Conservation (phyloP, 2,888 invertebrate genomes). For the Cenopis cana region DNA sequence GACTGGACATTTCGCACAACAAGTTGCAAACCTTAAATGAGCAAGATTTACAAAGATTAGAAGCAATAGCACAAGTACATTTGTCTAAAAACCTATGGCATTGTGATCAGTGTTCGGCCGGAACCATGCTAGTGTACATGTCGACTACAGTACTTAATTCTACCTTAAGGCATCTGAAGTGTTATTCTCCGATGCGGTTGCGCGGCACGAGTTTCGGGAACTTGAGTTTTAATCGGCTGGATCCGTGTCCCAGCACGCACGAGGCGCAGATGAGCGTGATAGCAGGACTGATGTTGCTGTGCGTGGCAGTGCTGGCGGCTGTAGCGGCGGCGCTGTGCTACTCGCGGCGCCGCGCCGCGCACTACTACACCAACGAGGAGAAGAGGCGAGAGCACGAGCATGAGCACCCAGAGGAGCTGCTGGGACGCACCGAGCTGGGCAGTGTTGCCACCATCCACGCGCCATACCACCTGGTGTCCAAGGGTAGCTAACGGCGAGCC, state of each 20-base stretch:
- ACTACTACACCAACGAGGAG: constrained; percentile 93
- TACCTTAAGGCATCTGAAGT: constrained; percentile 82
- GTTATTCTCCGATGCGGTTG: constrained; percentile 84
- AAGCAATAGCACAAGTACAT: constrained; percentile 82
- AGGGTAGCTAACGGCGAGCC: constrained; percentile 74
- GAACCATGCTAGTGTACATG: constrained; percentile 83
- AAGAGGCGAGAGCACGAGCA: constrained; percentile 77
- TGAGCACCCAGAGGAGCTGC: constrained; percentile 73
- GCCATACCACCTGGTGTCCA: constrained; percentile 67
- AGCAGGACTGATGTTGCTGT: constrained; percentile 76
- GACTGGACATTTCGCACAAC: constrained; percentile 91
- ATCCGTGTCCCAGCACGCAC: constrained; percentile 78
- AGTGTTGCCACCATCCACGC: constrained; percentile 76
- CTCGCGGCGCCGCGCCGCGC: constrained; percentile 88
- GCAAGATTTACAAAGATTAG: constrained; percentile 83
- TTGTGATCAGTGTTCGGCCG: constrained; percentile 87
- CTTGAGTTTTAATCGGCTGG: constrained; percentile 66
- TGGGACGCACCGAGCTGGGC: constrained; percentile 67
- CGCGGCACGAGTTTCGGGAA: constrained; percentile 72
- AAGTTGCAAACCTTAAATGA: constrained; percentile 87
- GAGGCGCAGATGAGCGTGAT: constrained; percentile 85
- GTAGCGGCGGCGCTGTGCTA: constrained; percentile 87
- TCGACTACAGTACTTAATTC: constrained; percentile 82
- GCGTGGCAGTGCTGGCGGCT: constrained; percentile 77
- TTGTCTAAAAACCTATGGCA: constrained; percentile 88